Evolutionary conservation across 2,113 vertebrate genomes (phyloP).

Genomic region (Brachionichthys hirsutus): DNA sequence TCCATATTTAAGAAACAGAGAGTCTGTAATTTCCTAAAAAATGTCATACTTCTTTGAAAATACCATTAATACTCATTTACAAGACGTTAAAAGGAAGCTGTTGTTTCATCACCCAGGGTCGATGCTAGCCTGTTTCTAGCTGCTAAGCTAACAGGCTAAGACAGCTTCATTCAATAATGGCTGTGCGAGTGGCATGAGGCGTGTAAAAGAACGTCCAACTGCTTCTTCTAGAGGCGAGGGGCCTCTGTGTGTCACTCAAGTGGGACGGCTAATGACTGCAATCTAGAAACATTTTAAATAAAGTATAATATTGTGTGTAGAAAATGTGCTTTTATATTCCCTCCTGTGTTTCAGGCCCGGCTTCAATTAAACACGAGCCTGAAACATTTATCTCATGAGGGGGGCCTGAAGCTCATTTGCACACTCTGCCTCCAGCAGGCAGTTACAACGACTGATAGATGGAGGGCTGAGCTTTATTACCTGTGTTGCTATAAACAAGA

Average conservation of each 20-base stretch:
- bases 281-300: neutral
- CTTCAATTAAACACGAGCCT: conserved; percentile 51
- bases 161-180: too few relatives aligned
- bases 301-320: neutral
- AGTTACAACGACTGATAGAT: conserved; percentile 30
- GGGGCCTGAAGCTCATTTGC: conserved; percentile 42
- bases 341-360: neutral
- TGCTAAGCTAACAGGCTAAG: too few relatives aligned
- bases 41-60: too few relatives aligned
- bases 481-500: conserved; percentile 58
- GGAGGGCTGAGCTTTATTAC: conserved; percentile 51
- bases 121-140: too few relatives aligned
- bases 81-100: too few relatives aligned
- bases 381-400: conserved; percentile 40
- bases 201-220: neutral
- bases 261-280: conserved; percentile 2
- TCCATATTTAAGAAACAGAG: too few relatives aligned
- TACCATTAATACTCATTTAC: too few relatives aligned
- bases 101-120: too few relatives aligned
- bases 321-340: neutral
- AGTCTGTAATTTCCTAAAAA: too few relatives aligned
- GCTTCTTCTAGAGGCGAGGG: neutral
- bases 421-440: conserved; percentile 35
- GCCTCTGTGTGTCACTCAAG: neutral
- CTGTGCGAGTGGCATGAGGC: too few relatives aligned